Evolutionary conservation across 35 echinoderm and acorn worm genomes (phyloP).

Genomic region (Heliocidaris tuberculata): DNA sequence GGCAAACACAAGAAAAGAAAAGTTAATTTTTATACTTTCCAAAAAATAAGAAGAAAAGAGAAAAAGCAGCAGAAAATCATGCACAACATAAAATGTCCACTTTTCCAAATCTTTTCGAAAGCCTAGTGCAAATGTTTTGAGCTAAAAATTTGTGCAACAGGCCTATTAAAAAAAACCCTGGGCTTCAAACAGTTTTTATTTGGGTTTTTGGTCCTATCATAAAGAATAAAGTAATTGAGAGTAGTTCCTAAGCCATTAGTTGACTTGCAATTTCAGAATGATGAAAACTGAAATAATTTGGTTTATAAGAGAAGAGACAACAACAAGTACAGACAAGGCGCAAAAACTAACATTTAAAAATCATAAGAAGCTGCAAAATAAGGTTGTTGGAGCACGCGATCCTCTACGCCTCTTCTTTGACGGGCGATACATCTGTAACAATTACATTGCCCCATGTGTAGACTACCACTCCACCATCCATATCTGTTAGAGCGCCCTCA

Average conservation of each 20-base stretch:
- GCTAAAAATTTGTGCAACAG: no score
- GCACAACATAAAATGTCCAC: background rate
- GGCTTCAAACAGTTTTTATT: no score
- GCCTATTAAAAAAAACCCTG: no score
- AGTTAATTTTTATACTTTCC: no score
- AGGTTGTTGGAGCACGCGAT: background rate
- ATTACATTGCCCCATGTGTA: conserved; percentile 27
- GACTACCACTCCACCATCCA: conserved; percentile 1
- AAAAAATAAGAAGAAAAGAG: no score
- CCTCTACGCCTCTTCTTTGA: background rate
- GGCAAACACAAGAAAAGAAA: no score
- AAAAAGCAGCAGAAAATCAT: no score
- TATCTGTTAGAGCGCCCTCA: conserved; percentile 12
- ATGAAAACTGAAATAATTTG: background rate
- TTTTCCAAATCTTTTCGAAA: background rate
- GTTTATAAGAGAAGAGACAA: background rate
- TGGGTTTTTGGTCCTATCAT: no score
- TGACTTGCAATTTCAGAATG: background rate
- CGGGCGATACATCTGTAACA: background rate
- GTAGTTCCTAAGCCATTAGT: no score
- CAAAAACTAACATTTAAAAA: conserved; percentile 35
- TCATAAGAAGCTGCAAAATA: background rate
- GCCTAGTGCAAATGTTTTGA: background rate
- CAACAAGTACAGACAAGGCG: background rate
- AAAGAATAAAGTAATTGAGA: no score